Conservation (phyloP, 2,888 invertebrate genomes). For the Griposia aprilina region DNA sequence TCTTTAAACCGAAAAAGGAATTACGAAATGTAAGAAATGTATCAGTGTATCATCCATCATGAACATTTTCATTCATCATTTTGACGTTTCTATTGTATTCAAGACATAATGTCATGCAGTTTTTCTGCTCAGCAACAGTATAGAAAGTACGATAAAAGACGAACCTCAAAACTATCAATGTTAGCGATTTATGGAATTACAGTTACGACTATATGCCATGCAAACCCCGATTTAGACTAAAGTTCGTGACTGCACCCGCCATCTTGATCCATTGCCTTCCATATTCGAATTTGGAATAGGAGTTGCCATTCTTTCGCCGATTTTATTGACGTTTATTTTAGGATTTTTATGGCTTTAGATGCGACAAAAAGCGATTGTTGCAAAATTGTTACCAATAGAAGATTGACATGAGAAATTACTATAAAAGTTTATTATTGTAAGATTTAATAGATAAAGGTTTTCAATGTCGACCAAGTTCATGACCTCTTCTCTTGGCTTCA, state of each 20-base stretch:
- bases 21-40: slow-evolving; percentile 5
- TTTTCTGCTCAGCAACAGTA: not conserved
- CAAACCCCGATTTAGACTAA: slow-evolving; percentile 53
- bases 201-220: slow-evolving; percentile 55
- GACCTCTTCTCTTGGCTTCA: slow-evolving; percentile 21
- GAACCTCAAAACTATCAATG: slow-evolving; percentile 31
- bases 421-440: not conserved
- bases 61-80: not conserved
- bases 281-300: slow-evolving; percentile 50
- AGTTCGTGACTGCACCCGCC: slow-evolving; percentile 62
- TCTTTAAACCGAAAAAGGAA: slow-evolving; percentile 2
- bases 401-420: not conserved
- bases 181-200: slow-evolving; percentile 47
- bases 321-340: slow-evolving; percentile 56
- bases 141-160: slow-evolving; percentile 9
- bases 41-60: not conserved
- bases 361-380: not conserved
- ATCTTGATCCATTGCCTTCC: slow-evolving; percentile 43
- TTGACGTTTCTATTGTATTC: not conserved
- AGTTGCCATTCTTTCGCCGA: slow-evolving; percentile 46
- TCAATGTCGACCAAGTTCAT: slow-evolving; percentile 50
- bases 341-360: slow-evolving; percentile 41
- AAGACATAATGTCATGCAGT: slow-evolving; percentile 4
- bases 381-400: slow-evolving; percentile 11
- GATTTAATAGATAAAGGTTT: slow-evolving; percentile 12